Evolutionary conservation across 2,113 vertebrate genomes (phyloP), one percentile per base, ranked within the genome.

Genomic region (Alectura lathami): DNA sequence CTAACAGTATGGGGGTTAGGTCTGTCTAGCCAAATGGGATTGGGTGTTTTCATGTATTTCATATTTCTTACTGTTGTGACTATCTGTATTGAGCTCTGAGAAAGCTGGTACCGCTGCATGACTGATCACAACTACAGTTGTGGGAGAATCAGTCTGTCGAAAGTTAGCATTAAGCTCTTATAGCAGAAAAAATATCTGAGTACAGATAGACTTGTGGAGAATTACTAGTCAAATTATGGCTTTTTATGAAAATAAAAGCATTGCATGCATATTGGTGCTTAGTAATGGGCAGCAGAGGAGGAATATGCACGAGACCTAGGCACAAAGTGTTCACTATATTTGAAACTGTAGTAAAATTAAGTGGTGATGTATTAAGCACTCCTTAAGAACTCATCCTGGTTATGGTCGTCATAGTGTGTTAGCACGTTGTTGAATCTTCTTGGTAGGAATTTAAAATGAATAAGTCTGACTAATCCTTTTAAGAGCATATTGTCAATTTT

Each of bases 231-330:
- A 69, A 85, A 66, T 93, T 53, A 87, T n/a, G 84, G 29, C 82
- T 70, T 93, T 78, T 91, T 69, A 74, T 91, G 95, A 97, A 97
- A 97, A 97, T 97, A 97, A 97, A 96, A 97, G 96, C 96, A 97
- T 97, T 97, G 96, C 96, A 97, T 97, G 95, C 96, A 97, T 95
- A 77, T 95, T 97, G 96, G 96, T 97, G 96, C 96, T 95, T 97
- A 93, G 95, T 89, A 69, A 93, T 29, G 83, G 89, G 87, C 93
- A 94, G 96, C 94, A 89, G 93, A 93, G 91, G 89, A 91, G 93
- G 94, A 92, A 83, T 94, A 94, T 94, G 89, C 78, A 69, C 76
- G 92, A 83, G 76, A 93, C 34, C 21, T 95, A 83, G 90, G 91
- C 56, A 63, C 92, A 90, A 92, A 85, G 48, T 93, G 81, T 97